Evolutionary conservation across 2,797 vertebrate species (phyloP).

Genomic region (Geotrypetes seraphini): DNA sequence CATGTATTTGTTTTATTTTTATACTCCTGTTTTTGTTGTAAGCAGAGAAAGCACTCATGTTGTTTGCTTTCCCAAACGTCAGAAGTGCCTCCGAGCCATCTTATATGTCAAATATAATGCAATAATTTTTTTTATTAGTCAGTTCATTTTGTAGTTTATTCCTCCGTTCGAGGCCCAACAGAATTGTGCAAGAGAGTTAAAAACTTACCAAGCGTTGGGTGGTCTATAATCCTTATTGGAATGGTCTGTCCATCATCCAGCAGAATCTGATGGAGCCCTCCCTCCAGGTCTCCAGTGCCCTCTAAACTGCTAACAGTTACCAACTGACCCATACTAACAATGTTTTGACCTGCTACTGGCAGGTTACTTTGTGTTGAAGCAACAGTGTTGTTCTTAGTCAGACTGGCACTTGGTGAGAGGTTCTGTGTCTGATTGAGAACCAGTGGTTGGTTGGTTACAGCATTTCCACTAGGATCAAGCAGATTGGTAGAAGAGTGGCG

Average conservation of each 20-base stretch:
- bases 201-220: conserved; percentile 49
- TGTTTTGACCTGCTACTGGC: conserved; percentile 25
- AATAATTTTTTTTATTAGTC: neutral
- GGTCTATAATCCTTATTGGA: conserved; percentile 48
- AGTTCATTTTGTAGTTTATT: neutral
- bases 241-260: conserved; percentile 48
- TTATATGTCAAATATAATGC: neutral
- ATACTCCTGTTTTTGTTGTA: no score
- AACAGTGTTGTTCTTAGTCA: conserved; percentile 19
- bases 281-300: conserved; percentile 29
- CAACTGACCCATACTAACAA: conserved; percentile 45
- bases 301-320: conserved; percentile 35
- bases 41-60: no score
- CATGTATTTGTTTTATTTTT: no score
- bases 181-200: conserved; percentile 11
- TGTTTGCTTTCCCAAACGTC: no score
- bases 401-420: conserved; percentile 31
- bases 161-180: neutral
- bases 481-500: conserved; percentile 26
- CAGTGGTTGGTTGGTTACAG: conserved; percentile 29
- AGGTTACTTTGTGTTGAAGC: conserved; percentile 8
- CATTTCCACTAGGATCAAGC: conserved; percentile 32
- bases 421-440: conserved; percentile 33
- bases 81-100: no score
- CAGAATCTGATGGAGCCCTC: conserved; percentile 46